Percentiles rank a stretch among this genome's conserved stretches.
Conservation (phyloP, 2,888 invertebrate species). For the Cyaniris semiargus region DNA sequence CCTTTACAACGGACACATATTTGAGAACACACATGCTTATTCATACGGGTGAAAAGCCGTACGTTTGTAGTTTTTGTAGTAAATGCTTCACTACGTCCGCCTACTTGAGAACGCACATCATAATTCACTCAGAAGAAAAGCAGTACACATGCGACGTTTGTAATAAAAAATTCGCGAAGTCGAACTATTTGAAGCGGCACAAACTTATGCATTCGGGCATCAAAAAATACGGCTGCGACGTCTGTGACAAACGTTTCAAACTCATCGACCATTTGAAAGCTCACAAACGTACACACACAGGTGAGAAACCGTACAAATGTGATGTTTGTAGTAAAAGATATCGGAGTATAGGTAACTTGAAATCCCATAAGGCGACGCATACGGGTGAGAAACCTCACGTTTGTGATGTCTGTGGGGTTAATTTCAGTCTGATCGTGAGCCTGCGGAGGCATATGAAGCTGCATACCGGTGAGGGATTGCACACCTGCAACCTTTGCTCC, state of each 20-base stretch:
- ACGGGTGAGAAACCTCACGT: neutral
- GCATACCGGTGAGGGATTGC: neutral
- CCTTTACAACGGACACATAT: neutral
- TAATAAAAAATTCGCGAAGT: neutral
- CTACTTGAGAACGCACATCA: neutral
- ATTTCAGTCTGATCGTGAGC: neutral
- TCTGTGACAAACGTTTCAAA: neutral
- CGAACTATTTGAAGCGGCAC: neutral
- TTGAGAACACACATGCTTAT: neutral
- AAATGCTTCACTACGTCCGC: neutral
- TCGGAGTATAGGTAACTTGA: neutral
- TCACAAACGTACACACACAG: neutral
- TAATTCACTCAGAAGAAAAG: neutral
- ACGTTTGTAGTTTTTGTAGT: neutral
- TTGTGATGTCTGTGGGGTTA: neutral
- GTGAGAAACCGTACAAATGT: constrained; percentile 6
- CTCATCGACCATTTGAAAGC: neutral
- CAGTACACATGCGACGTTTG: neutral
- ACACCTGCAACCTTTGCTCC: neutral
- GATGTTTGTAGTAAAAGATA: neutral
- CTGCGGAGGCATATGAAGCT: neutral
- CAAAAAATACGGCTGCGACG: neutral
- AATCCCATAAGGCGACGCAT: neutral
- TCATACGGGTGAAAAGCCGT: neutral
- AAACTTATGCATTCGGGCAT: neutral